Percentiles rank a stretch among this genome's conserved stretches.
phyloP scores from a whole-genome alignment of 2,888 invertebrate genomes.

The Perizoma flavofasciatum region DNA sequence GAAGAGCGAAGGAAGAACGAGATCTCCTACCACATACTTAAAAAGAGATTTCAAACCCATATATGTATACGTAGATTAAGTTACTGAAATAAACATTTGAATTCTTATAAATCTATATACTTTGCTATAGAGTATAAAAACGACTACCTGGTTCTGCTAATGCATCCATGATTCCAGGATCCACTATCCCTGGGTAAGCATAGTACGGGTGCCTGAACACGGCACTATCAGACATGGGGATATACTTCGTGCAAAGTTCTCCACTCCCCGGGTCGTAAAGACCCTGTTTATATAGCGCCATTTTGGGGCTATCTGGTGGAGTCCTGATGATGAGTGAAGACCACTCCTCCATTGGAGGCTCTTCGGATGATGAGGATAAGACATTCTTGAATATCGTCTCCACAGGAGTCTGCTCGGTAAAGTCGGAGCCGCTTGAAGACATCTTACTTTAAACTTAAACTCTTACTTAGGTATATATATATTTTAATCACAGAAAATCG shows the following conservation, averaged over 20 bases:
- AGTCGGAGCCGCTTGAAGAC: constrained; percentile 16
- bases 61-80: too few species aligned
- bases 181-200: constrained; percentile 48
- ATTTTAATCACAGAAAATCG: too few species aligned
- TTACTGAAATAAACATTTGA: too few species aligned
- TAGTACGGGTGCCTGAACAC: constrained; percentile 50
- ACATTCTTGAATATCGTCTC: constrained; percentile 21
- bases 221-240: constrained; percentile 53
- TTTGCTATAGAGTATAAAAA: too few species aligned
- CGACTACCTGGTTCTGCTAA: constrained; percentile 40
- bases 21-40: too few species aligned
- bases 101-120: too few species aligned
- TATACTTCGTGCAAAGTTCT: constrained; percentile 56
- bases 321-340: constrained; percentile 38
- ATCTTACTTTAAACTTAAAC: constrained; percentile 14
- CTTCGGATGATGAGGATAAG: constrained; percentile 43
- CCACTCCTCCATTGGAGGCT: constrained; percentile 48
- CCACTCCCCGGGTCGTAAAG: constrained; percentile 56
- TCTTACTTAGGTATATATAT: not conserved
- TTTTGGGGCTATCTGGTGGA: constrained; percentile 40
- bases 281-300: constrained; percentile 42
- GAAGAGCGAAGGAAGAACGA: too few species aligned
- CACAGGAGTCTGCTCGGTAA: constrained; percentile 2
- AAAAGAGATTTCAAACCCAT: too few species aligned
- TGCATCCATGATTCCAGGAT: constrained; percentile 54